Percentiles rank a stretch among this genome's conserved stretches.
phyloP scores from a whole-genome alignment of 2,888 invertebrate species.

The Rotaria macrura region DNA sequence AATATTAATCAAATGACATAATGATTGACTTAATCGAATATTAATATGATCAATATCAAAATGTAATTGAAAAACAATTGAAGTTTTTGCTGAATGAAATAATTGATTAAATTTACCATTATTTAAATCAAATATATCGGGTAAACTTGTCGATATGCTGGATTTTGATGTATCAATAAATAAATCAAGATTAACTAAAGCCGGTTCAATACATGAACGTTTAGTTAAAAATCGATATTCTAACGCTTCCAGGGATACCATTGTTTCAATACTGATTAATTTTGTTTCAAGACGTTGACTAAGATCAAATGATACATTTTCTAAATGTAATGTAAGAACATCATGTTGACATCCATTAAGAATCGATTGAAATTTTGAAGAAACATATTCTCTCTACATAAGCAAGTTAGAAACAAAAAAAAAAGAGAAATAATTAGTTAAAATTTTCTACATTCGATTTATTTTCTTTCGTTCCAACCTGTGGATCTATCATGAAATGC shows the following conservation, averaged over 20 bases:
- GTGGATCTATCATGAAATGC: background rate
- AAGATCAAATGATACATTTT: background rate
- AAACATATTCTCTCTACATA: background rate
- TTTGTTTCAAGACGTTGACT: background rate
- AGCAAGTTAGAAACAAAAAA: background rate
- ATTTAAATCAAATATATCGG: background rate
- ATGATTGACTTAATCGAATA: conserved; percentile 7
- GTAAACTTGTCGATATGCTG: background rate
- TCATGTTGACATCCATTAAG: background rate
- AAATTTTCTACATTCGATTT: too few relatives aligned
- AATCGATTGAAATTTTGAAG: background rate
- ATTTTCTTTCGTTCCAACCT: too few relatives aligned
- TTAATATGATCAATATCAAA: background rate
- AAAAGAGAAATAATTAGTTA: too few relatives aligned
- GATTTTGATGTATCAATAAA: background rate
- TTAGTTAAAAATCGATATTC: background rate
- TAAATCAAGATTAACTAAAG: background rate
- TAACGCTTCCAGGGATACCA: background rate
- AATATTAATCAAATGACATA: background rate
- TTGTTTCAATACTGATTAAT: background rate
- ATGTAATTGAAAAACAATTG: background rate
- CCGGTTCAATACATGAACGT: conserved; percentile 12
- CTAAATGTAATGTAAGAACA: background rate
- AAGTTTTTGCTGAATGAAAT: background rate
- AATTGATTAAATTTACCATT: background rate